Base-by-base conservation (phyloP, 2,797 vertebrate genomes). In the Euthynnus affinis region DNA sequence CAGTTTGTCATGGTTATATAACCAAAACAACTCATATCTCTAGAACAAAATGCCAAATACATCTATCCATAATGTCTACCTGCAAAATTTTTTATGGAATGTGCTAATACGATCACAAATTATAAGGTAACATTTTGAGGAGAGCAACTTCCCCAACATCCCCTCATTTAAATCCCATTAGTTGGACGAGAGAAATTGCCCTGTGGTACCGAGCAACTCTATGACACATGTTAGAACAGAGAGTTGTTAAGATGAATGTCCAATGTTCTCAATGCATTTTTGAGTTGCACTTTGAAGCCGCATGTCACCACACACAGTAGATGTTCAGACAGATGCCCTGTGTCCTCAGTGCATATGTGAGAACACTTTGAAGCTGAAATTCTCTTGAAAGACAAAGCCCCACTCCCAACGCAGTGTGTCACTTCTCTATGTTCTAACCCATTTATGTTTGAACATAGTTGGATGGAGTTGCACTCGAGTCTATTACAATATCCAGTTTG, bases 201-300 rank as follows among this genome's bases (percentile, higher is more conserved):
- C 65, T 3, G 20, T 60, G 62, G 53, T 72, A 66, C 72, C 2
- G 22, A 53, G 60, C 56, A 52, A 6, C 71, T 49, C 75, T 87
- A 83, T 88, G 84, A 90, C 80, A 76, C 56, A 27, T 74, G 58
- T 27, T 63, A 9, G 55, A 83, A 78, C 62, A 75, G 49, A 87
- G 46, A 63, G 64, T 76, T 60, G 55, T 80, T 64, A 9, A 65
- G 71, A 85, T 71, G 53, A 84, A 60, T 58, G 65, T 78, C 84
- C 81, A 76, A 67, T 37, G 42, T 73, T 74, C 66, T 76, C 71
- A 37, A 25, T 84, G 66, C 62, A 74, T 71, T 67, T 81, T 61
- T 51, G 75, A 86, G 80, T 69, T 72, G 75, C 68, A 70, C 86
- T 90, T 92, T 89, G 87, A 90, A 91, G 86, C 82, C 17, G 29